These are phyloP conservation scores for Eudasyphora cyanicolor DNA, from an alignment of 2,888 invertebrate species.

Conservation along the genomic window DNA sequence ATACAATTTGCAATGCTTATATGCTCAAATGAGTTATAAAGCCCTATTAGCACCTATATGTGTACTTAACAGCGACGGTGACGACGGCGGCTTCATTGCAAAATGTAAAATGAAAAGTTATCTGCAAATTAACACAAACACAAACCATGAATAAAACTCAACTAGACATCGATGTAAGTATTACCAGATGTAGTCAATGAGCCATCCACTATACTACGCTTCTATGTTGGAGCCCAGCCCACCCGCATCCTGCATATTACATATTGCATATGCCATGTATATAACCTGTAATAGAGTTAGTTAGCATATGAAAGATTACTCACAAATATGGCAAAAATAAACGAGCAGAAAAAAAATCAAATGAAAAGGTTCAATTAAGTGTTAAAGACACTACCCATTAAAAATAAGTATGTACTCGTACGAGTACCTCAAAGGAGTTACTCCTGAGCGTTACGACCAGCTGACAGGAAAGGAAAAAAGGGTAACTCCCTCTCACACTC, in stretches of 20 bases:
- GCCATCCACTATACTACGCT: neutral
- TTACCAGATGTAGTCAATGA: too few relatives aligned
- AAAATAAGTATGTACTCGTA: too few relatives aligned
- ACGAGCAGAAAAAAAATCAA: constrained; percentile 46
- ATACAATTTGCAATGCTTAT: constrained; percentile 52
- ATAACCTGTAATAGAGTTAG: constrained; percentile 9
- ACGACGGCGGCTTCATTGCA: constrained; percentile 62
- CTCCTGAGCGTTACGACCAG: neutral
- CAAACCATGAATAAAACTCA: constrained; percentile 27
- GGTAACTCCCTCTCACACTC: constrained; percentile 6
- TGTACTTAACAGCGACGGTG: too few relatives aligned
- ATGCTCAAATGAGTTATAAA: neutral
- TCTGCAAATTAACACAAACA: constrained; percentile 72
- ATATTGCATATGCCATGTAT: neutral
- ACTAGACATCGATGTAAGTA: neutral
- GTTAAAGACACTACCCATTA: constrained; percentile 64
- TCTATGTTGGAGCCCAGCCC: neutral
- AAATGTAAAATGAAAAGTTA: constrained; percentile 53
- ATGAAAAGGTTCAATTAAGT: constrained; percentile 68
- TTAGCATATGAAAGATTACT: constrained; percentile 52
- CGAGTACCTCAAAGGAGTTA: constrained; percentile 29
- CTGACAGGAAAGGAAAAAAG: neutral
- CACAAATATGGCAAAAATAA: constrained; percentile 45
- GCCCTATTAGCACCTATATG: constrained; percentile 49
- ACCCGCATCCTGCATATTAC: neutral